A percentile compares a stretch with the other conserved stretches of the same genome.
Evolutionary conservation across 2,888 invertebrate genomes (phyloP).

Genomic region (Mythimna ferrago): DNA sequence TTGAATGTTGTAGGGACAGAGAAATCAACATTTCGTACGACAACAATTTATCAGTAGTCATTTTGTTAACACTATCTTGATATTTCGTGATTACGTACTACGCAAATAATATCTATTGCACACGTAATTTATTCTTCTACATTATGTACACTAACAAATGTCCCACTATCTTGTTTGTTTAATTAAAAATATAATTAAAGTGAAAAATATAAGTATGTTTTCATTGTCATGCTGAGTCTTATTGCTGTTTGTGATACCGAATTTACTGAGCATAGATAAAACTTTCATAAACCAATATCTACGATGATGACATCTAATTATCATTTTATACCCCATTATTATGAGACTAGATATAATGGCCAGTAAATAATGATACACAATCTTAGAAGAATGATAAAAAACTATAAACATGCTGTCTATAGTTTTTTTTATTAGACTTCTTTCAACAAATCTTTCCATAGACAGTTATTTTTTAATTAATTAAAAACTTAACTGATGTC

Average conservation of each 20-base stretch:
- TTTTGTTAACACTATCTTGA: constrained; percentile 7
- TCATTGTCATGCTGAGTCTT: background rate
- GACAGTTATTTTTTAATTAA: background rate
- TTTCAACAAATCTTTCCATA: background rate
- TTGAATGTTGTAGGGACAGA: background rate
- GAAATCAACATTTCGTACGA: constrained; percentile 10
- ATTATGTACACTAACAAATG: background rate
- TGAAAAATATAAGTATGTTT: background rate
- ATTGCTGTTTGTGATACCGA: background rate
- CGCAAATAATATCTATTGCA: constrained; percentile 34
- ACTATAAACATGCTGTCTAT: no score
- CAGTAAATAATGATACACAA: background rate
- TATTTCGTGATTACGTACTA: constrained; percentile 14
- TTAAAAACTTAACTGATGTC: constrained; percentile 1
- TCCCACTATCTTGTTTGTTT: constrained; percentile 33
- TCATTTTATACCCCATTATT: background rate
- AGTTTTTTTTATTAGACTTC: no score
- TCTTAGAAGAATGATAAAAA: background rate
- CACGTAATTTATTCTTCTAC: constrained; percentile 23
- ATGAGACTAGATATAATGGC: background rate
- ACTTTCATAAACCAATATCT: background rate
- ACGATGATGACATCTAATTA: background rate
- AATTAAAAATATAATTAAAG: constrained; percentile 17
- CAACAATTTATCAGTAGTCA: constrained; percentile 8
- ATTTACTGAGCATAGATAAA: constrained; percentile 19